Percentiles rank a stretch among this genome's conserved stretches.
These are phyloP conservation scores for Gallinago paraguaiae DNA, from an alignment of 2,113 vertebrate species.

Conservation along the genomic window DNA sequence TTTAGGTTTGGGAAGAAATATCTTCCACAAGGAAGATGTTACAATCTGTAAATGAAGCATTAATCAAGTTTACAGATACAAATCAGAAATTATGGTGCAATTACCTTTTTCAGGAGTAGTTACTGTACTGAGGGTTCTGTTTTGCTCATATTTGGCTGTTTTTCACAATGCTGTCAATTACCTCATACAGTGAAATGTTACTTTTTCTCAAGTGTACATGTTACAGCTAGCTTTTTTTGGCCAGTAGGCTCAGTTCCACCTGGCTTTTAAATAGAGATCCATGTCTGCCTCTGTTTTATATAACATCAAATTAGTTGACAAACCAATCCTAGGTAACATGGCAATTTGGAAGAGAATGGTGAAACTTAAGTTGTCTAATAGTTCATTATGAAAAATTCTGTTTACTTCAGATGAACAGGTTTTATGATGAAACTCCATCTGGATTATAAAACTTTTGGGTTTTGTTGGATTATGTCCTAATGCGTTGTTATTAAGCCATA, in stretches of 20 bases:
- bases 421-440: constrained; percentile 7
- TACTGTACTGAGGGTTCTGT: background rate
- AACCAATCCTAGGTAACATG: background rate
- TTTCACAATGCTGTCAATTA: background rate
- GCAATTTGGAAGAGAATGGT: background rate
- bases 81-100: background rate
- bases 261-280: background rate
- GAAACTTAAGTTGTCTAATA: background rate
- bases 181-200: background rate
- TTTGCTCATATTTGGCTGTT: background rate
- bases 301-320: background rate
- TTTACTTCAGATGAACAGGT: background rate
- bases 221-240: background rate
- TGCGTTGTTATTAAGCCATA: background rate
- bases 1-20: constrained; percentile 1
- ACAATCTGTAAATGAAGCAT: background rate
- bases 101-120: constrained; percentile 7
- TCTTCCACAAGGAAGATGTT: background rate
- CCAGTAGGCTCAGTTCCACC: background rate
- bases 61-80: constrained; percentile 21
- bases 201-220: background rate
- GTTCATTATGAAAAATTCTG: background rate
- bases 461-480: background rate
- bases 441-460: background rate
- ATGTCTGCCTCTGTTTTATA: background rate